Percentiles rank a stretch among this genome's conserved stretches.
Evolutionary conservation across 2,113 vertebrate species (phyloP).

Genomic region (Brachypteracias leptosomus): DNA sequence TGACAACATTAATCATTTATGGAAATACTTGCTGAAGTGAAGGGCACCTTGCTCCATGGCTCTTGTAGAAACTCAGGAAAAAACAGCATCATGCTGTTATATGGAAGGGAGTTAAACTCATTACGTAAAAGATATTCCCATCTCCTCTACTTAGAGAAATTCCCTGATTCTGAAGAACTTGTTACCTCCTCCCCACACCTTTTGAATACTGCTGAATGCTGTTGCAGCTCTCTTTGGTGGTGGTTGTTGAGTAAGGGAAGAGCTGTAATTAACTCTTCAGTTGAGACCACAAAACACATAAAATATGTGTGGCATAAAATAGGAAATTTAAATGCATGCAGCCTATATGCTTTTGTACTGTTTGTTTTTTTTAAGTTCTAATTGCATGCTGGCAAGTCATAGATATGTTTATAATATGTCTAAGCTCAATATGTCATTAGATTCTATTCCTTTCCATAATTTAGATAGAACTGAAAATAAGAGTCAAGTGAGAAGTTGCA

Average conservation of each 20-base stretch:
- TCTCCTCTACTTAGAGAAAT: not conserved
- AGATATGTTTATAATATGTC: not conserved
- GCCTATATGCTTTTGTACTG: not conserved
- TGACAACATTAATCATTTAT: not conserved
- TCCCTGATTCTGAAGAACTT: not conserved
- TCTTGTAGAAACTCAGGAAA: not conserved
- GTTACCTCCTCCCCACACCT: not conserved
- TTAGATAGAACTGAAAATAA: not conserved
- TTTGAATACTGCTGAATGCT: not conserved
- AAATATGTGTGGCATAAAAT: not conserved
- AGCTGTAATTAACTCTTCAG: constrained; percentile 13
- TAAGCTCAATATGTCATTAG: constrained; percentile 2
- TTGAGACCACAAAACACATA: not conserved
- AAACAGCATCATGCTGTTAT: not conserved
- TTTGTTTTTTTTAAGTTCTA: constrained; percentile 40
- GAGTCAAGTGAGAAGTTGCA: not conserved
- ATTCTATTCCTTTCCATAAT: not conserved
- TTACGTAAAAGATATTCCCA: not conserved
- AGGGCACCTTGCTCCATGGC: not conserved
- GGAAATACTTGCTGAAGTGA: not conserved
- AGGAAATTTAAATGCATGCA: constrained; percentile 11
- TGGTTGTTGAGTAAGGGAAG: not conserved
- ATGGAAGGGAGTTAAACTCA: fast-evolving
- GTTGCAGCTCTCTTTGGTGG: not conserved
- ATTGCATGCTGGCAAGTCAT: not conserved